phyloP scores from a whole-genome alignment of 2,113 vertebrate genomes.

The Gasterosteus nipponicus region DNA sequence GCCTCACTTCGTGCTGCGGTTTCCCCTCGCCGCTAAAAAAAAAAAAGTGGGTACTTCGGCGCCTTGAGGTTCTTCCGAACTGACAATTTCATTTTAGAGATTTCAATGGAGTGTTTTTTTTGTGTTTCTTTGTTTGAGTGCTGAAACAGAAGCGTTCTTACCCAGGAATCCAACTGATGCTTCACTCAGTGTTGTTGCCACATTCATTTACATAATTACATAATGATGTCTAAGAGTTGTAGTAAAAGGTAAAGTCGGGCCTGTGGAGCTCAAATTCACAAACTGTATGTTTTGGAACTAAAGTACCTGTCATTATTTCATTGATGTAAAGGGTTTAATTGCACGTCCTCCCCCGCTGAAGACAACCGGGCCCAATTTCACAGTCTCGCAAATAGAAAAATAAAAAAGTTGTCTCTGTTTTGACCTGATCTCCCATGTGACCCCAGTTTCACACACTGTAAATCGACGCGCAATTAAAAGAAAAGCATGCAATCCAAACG shows the following conservation, averaged over 20 bases:
- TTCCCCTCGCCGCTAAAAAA: constrained; percentile 7
- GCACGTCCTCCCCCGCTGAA: not conserved
- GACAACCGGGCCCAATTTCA: constrained; percentile 4
- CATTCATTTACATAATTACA: not conserved
- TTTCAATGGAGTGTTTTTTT: constrained; percentile 31
- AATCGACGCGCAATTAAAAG: constrained; percentile 71
- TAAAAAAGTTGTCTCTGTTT: constrained; percentile 46
- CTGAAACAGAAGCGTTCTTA: constrained; percentile 2
- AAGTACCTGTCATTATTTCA: constrained; percentile 10
- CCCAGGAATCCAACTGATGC: constrained; percentile 15
- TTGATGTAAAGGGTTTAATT: not conserved
- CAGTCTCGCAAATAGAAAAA: not conserved
- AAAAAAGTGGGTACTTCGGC: not conserved
- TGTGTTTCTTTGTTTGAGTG: constrained; percentile 16
- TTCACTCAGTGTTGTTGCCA: constrained; percentile 13
- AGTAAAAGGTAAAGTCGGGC: not conserved
- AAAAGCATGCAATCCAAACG: constrained; percentile 68
- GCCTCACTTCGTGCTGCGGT: constrained; percentile 20
- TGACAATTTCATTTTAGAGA: constrained; percentile 21
- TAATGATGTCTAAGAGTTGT: not conserved
- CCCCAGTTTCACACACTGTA: constrained; percentile 70
- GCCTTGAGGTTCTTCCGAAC: constrained; percentile 13
- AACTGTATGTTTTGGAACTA: constrained; percentile 4
- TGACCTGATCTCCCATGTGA: constrained; percentile 70
- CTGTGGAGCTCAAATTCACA: constrained; percentile 1